Percentiles rank a stretch among this genome's conserved stretches.
Evolutionary conservation across 2,113 vertebrate species (phyloP).

Genomic region (Glaucidium brasilianum): DNA sequence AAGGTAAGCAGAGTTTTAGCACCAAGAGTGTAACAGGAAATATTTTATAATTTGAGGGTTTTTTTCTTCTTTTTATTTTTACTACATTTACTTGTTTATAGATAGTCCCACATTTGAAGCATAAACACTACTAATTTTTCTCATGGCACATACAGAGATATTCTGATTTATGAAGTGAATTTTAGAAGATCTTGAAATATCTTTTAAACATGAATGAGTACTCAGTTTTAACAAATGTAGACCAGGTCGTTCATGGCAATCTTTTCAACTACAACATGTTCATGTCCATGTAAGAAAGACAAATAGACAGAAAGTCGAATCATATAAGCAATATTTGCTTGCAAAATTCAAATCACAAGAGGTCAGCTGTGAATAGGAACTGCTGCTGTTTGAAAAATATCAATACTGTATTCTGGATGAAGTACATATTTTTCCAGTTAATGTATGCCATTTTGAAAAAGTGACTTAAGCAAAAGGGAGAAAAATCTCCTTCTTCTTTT

Average conservation of each 20-base stretch:
- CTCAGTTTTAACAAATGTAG: neutral
- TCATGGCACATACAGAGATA: neutral
- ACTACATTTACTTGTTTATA: neutral
- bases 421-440: neutral
- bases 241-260: neutral
- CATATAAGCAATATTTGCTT: neutral
- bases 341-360: neutral
- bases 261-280: neutral
- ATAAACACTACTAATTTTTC: neutral
- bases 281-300: neutral
- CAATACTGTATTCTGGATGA: neutral
- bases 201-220: neutral
- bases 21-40: neutral
- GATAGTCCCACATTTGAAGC: neutral
- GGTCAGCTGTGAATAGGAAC: neutral
- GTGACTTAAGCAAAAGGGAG: neutral
- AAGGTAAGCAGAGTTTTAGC: neutral
- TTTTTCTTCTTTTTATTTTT: neutral
- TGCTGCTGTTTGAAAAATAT: neutral
- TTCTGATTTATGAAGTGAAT: neutral
- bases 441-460: neutral
- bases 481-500: neutral
- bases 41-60: neutral
- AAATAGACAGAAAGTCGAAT: neutral
- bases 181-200: neutral